Evolutionary conservation across 1,140 invertebrate species (phyloP), one percentile per base, ranked within the genome.

Genomic region (Epicauta chinensis): DNA sequence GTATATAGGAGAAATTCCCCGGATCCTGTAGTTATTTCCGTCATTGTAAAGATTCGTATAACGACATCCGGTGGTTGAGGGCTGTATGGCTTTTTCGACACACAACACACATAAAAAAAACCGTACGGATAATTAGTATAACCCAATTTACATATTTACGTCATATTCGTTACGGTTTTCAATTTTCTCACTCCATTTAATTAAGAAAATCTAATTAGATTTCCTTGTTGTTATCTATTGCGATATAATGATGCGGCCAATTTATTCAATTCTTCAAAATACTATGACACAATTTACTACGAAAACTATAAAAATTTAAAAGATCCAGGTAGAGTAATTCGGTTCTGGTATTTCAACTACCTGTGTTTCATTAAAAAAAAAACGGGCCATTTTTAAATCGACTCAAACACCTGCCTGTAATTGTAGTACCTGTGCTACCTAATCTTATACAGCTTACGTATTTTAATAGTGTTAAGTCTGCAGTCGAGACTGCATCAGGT

Each of bases 391-490:
- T 47, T 47, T 37, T 47, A 47, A 47, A 47, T 47, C 45, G 37
- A 34, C 23, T 47, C 38, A 37, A 47, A 47, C 45, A 47, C 45
- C 45, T 47, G 45, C 45, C 45, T 47, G 45, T 47, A 47, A 47
- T 47, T 47, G 45, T 47, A 37, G 45, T 47, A 47, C 45, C 45
- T 47, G 35, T 47, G 23, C 45, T 47, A 47, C 45, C 45, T 47
- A 47, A 47, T 47, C 45, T 47, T 47, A 23, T 23, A 32, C 17
- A 37, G 45, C 45, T 47, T 47, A 37, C 45, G 45, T 47, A 36
- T 36, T 47, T 47, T 47, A 47, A 47, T 47, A 34, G 45, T 38
- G 37, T 47, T 47, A 47, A 47, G 45, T 47, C 45, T 47, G 45
- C 35, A 47, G 45, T 37, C 23, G 23, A 23, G 38, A 47, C 45